Evolutionary conservation across 1,140 invertebrate species (phyloP), one percentile per base, ranked within the genome.

Genomic region (Subanguina moxae): DNA sequence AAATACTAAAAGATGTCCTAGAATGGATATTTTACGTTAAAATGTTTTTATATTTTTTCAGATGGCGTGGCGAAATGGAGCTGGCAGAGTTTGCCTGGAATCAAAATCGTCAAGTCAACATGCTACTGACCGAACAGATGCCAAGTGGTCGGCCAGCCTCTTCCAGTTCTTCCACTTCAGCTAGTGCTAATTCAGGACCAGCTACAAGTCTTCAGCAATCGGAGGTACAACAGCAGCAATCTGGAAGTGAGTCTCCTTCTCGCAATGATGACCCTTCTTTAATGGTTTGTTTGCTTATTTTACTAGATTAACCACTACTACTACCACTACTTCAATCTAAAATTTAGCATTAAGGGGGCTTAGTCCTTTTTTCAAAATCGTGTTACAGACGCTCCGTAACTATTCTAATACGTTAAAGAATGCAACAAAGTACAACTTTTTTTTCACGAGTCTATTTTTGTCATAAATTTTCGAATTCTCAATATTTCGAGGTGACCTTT

Each of bases 31-130:
- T n/a, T n/a, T n/a, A n/a, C n/a, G n/a, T n/a, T n/a, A 15, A 52
- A 3, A 52, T 52, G 3, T 11, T 17, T 52, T 66, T 27, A 28
- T 68, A 7, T 52, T 52, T 21, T 52, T 71, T 1, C 61, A 72
- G 70, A 73, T 72, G 71, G 70, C 72, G 70, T 27, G 61, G 68
- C 59, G 70, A 72, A 28, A 42, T 38, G 27, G 69, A 73, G 45
- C 38, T 72, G 30, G 70, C 70, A 30, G 30, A 70, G 27, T 72
- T 32, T 45, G 70, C 70, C 25, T 72, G 63, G 62, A 73, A 74
- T 25, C 32, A 28, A 38, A 27, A 52, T 5, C 48, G n/a, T 8
- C 65, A 57, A 27, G 38, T 70, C 25, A 70, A 70, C 25, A 68
- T 66, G 52, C 17, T 66, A 1, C 64, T 67, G 23, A 66, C 64